Conservation (phyloP, 2,888 invertebrate genomes). For the Sarcophaga subvicina region DNA sequence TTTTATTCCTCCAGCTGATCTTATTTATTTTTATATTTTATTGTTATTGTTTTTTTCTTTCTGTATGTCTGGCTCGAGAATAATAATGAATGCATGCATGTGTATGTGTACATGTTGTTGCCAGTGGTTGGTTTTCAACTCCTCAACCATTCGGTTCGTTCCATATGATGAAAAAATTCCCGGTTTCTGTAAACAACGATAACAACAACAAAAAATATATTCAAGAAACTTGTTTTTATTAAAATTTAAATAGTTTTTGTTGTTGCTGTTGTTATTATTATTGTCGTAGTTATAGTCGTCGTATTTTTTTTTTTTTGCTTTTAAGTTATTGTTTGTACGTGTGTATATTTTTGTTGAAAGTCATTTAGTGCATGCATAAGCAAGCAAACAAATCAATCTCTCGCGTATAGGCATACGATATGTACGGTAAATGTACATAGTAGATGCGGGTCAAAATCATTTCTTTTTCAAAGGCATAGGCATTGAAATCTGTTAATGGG, state of each 20-base stretch:
- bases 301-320: neutral
- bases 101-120: constrained; percentile 20
- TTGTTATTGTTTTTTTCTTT: constrained; percentile 55
- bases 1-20: constrained; percentile 72
- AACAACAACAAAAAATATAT: constrained; percentile 50
- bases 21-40: constrained; percentile 70
- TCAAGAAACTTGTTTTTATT: constrained; percentile 66
- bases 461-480: too few relatives aligned
- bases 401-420: neutral
- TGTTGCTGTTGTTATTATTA: neutral
- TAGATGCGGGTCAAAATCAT: too few relatives aligned
- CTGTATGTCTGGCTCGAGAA: constrained; percentile 38
- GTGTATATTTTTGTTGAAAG: constrained; percentile 30
- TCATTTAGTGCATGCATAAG: constrained; percentile 50
- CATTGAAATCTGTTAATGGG: too few relatives aligned
- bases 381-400: constrained; percentile 4
- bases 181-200: constrained; percentile 39
- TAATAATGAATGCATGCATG: neutral
- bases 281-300: neutral
- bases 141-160: constrained; percentile 36
- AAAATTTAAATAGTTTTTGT: constrained; percentile 49
- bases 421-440: neutral
- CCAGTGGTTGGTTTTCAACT: constrained; percentile 64
- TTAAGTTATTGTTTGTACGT: too few relatives aligned
- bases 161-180: constrained; percentile 42